Evolutionary conservation across 2,888 invertebrate genomes (phyloP), one percentile per base, ranked within the genome.

Genomic region (Drosophila stalkeri): DNA sequence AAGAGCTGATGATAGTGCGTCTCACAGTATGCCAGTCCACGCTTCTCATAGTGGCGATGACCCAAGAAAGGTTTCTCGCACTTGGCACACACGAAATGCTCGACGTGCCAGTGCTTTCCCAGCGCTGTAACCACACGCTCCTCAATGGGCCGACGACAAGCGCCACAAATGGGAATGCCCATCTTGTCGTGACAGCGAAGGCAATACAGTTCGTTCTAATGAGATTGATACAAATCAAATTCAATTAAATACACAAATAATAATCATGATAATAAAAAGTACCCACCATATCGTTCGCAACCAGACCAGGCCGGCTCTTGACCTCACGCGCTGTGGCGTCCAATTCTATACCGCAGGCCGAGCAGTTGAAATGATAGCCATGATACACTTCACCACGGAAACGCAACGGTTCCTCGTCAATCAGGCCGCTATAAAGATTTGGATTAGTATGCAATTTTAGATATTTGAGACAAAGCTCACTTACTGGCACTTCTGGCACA

Each of bases 101-200:
- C 99, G 33, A 99, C 99, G 93, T 99, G 99, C 99, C 99, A 99
- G 92, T 99, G 98, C 93, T 99, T 99, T 35, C 99, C 99, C 35
- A 99, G 94, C 14, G 99, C 99, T 39, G 99, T 99, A 12, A 99
- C 99, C 35, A 99, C 99, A 71, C 99, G 95, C 93, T 99, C 99
- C 93, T 99, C 99, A 81, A 99, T 99, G 1, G 99, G 99, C 35
- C 99, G 96, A 60, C 99, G 96, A 93, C 99, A 99, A 60, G 99
- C 99, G 37, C 99, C 99, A 93, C 99, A 99, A 86, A 99, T 99
- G n/a, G 99, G 99, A 78, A 99, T 99, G 35, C 99, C 99, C 99
- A 99, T 99, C 94, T 99, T 99, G 93, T 99, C 99, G 92, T 99
- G 99, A 92, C 99, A 99, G 63, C 99, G 96, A 80, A 99, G 95